These are phyloP conservation scores for Saxicola maurus DNA, from an alignment of 2,797 vertebrate species.

Conservation along the genomic window DNA sequence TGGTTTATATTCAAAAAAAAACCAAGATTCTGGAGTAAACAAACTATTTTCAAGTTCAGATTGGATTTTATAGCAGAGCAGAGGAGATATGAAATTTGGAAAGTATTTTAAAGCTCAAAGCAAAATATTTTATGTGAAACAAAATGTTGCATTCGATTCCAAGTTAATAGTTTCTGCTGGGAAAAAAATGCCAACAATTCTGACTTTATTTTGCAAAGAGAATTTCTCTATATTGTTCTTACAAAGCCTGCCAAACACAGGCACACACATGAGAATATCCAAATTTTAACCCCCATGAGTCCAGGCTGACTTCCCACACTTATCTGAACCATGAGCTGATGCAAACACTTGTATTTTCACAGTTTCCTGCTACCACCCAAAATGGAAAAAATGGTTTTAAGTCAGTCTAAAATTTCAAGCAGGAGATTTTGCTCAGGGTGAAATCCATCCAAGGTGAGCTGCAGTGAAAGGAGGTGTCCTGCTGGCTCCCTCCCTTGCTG, in stretches of 20 bases:
- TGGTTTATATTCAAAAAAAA: neutral
- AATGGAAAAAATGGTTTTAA: accelerated
- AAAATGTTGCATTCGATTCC: neutral
- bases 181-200: neutral
- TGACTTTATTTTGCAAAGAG: neutral
- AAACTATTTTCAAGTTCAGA: conserved; percentile 36
- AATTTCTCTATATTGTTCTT: neutral
- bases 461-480: neutral
- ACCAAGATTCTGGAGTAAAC: neutral
- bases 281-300: neutral
- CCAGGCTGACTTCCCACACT: neutral
- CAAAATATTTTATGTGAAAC: conserved; percentile 22
- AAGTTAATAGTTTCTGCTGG: neutral
- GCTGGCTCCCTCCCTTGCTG: neutral
- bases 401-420: accelerated
- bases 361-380: neutral
- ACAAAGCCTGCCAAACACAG: neutral
- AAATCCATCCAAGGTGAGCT: neutral
- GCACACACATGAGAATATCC: accelerated
- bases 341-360: neutral
- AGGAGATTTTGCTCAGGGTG: neutral
- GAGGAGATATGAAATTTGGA: conserved; percentile 16
- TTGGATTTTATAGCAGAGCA: neutral
- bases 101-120: neutral
- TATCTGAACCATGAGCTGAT: neutral